These are phyloP conservation scores for Caenorhabditis sp. DNA, from an alignment of 2,888 invertebrate genomes.

Conservation along the genomic window DNA sequence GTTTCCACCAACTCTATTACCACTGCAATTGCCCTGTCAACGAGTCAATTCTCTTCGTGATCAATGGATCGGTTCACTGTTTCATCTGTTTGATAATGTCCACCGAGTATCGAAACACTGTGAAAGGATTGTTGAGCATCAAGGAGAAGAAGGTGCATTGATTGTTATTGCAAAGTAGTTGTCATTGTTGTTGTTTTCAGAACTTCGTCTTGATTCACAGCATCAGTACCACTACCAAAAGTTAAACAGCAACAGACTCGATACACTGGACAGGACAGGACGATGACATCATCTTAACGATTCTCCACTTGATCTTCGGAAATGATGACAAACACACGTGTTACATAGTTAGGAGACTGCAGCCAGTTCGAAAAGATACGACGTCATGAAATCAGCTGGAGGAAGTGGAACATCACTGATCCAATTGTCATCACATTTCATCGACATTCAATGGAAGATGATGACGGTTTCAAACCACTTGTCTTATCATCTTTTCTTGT, in stretches of 20 bases:
- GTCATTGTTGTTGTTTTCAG: too few species aligned
- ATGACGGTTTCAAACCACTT: constrained; percentile 9
- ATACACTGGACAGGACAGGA: too few species aligned
- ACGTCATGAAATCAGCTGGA: not conserved
- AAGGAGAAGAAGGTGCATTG: not conserved
- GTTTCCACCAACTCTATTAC: too few species aligned
- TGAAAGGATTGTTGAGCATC: not conserved
- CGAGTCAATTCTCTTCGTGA: not conserved
- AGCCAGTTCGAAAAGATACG: not conserved
- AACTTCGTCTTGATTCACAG: not conserved
- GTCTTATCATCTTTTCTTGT: not conserved
- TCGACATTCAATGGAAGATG: not conserved
- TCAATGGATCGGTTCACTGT: constrained; percentile 26
- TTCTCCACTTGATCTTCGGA: not conserved
- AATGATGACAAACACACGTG: constrained; percentile 3
- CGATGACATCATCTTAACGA: too few species aligned
- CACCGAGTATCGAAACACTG: constrained; percentile 13
- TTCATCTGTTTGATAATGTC: constrained; percentile 27
- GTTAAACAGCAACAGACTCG: too few species aligned
- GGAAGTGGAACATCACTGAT: not conserved
- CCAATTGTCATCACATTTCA: constrained; percentile 14
- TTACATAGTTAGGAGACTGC: not conserved
- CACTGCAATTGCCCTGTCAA: too few species aligned
- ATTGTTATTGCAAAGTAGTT: too few species aligned
- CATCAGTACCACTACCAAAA: too few species aligned